Percentiles rank a stretch among this genome's conserved stretches.
Evolutionary conservation across 2,888 invertebrate genomes (phyloP).

Genomic region (Lutraria lutraria): DNA sequence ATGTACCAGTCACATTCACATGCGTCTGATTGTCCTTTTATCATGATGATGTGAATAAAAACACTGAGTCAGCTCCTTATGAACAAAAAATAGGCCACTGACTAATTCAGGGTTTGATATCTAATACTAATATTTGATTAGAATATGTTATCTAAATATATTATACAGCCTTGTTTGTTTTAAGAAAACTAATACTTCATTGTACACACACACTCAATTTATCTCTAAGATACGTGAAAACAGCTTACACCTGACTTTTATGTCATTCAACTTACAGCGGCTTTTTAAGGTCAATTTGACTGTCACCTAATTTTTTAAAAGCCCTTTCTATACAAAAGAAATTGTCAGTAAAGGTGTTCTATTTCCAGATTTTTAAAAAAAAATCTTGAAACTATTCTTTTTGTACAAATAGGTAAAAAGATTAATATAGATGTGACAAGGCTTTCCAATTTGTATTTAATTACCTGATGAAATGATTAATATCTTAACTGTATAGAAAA

Average conservation of each 20-base stretch:
- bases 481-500: no score
- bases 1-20: neutral
- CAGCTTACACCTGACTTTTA: neutral
- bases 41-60: neutral
- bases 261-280: neutral
- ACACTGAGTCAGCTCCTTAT: neutral
- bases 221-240: neutral
- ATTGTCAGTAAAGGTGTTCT: no score
- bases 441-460: no score
- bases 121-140: neutral
- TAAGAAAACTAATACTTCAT: neutral
- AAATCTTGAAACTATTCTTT: no score
- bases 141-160: neutral
- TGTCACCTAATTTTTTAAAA: neutral
- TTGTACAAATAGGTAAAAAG: no score
- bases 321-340: no score
- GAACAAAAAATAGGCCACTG: neutral
- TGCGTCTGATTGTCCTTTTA: neutral
- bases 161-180: neutral
- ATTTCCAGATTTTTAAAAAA: no score
- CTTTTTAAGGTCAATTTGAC: neutral
- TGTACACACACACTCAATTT: conserved; percentile 10
- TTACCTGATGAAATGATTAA: no score
- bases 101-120: neutral
- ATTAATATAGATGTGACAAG: no score